phyloP scores from a whole-genome alignment of 2,888 invertebrate genomes.

The Spilosoma lubricipeda region DNA sequence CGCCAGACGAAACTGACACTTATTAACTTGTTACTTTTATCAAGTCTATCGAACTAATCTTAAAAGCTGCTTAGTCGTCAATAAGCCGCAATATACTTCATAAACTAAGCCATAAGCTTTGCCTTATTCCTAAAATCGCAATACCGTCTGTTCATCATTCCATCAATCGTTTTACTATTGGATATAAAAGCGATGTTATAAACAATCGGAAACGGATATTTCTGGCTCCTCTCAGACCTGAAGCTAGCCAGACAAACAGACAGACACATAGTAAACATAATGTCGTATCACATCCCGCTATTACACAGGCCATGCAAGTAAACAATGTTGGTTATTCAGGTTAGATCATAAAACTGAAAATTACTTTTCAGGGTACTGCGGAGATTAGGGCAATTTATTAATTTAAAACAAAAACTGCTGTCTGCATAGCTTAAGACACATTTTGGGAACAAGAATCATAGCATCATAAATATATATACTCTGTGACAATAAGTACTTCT shows the following conservation, averaged over 20 bases:
- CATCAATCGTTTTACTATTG: conserved; percentile 49
- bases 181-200: conserved; percentile 43
- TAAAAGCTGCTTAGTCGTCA: not conserved
- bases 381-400: not conserved
- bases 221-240: conserved; percentile 44
- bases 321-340: conserved; percentile 10
- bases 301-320: conserved; percentile 14
- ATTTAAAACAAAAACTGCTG: not conserved
- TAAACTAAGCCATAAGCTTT: conserved; percentile 4
- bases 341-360: conserved; percentile 13
- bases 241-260: conserved; percentile 44
- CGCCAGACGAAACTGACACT: not conserved
- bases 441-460: not conserved
- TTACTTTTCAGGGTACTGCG: not conserved
- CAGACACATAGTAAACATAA: conserved; percentile 45
- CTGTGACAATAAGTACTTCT: not conserved
- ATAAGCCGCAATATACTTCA: not conserved
- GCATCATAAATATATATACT: not conserved
- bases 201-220: conserved; percentile 43
- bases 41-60: not conserved
- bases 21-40: not conserved
- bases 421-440: not conserved
- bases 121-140: conserved; percentile 4
- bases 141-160: conserved; percentile 24
- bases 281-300: conserved; percentile 32